Percentiles rank a stretch among this genome's conserved stretches.
Conservation (phyloP, 2,888 invertebrate genomes). For the Diloba caeruleocephala region DNA sequence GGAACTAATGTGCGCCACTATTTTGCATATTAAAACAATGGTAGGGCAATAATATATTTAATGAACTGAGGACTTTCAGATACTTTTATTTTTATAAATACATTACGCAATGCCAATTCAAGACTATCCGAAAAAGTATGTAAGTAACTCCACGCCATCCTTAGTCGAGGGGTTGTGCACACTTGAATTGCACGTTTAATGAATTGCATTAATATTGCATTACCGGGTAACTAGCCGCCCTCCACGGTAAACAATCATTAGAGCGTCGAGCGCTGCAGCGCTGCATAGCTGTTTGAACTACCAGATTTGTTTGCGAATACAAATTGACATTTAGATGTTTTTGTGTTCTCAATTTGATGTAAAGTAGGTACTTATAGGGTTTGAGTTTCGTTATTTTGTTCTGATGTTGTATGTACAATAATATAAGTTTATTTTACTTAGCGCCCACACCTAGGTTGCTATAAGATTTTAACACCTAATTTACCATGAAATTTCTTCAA, state of each 20-base stretch:
- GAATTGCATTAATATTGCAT: slow-evolving; percentile 90
- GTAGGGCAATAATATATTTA: too few relatives aligned
- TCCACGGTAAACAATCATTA: slow-evolving; percentile 87
- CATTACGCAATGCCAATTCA: not conserved
- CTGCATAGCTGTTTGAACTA: slow-evolving; percentile 74
- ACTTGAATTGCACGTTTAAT: slow-evolving; percentile 87
- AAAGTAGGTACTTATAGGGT: slow-evolving; percentile 22
- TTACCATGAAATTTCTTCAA: too few relatives aligned
- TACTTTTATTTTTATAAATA: too few relatives aligned
- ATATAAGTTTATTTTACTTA: not conserved
- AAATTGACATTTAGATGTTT: slow-evolving; percentile 79
- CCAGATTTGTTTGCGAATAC: slow-evolving; percentile 86
- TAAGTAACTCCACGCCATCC: slow-evolving; percentile 16
- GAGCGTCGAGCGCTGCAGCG: slow-evolving; percentile 71
- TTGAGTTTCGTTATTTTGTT: slow-evolving; percentile 18
- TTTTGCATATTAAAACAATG: too few relatives aligned
- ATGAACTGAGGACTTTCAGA: too few relatives aligned
- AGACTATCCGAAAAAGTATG: slow-evolving; percentile 32
- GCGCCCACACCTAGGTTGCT: too few relatives aligned
- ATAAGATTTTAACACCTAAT: too few relatives aligned
- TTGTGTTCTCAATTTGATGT: slow-evolving; percentile 46
- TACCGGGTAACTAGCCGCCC: slow-evolving; percentile 84
- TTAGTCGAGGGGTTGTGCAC: slow-evolving; percentile 56
- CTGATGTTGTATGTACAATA: not conserved
- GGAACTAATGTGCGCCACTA: too few relatives aligned